Base-by-base conservation (phyloP, 2,113 vertebrate species). In the Danionella cerebrum region DNA sequence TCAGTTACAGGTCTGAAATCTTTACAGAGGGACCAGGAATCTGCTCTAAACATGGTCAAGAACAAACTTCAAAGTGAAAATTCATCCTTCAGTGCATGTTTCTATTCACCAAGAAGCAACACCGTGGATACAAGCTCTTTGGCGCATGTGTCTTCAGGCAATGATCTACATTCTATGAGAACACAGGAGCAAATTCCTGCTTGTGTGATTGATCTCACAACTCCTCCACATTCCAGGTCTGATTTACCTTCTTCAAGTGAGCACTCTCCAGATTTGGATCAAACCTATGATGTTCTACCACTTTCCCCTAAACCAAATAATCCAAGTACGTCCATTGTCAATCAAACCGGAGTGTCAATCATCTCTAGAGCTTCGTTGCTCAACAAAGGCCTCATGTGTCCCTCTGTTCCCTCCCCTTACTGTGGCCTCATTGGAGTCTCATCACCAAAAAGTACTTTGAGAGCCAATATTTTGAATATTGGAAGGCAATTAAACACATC, bases 381-480 rank as follows among this genome's bases (percentile, higher is more conserved):
- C 11, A 24, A 16, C 7, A 57, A 14, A 35, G 69, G 65, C 11
- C 5, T 14, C 11, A 0, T 31, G 7, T 16, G 16, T 27, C 62
- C 25, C 50, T 19, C n/a, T n/a, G 10, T 35, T 3, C 10, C 31
- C n/a, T 21, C 45, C 0, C 7, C 35, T 5, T 18, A 72, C 60
- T 69, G 2, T 59, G 33, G 11, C 3, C 31, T 27, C 24, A 57
- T 39, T 45, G 14, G 47, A 35, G 45, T 51, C 39, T 2, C 53
- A 5, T 82, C 73, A 5, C 71, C 76, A 2, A 57, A 42, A 41
- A 81, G 81, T 74, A 79, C 75, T 11, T 65, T 69, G 9, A 81
- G 78, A 63, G 7, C 39, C 1, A 67, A 25, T 11, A 3, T 53
- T 41, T 19, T 24, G 27, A 45, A 3, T 7, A 14, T 5, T 12